Percentiles rank a stretch among this genome's conserved stretches.
Conservation (phyloP, 2,113 vertebrate genomes). For the Spilogale gracilis region DNA sequence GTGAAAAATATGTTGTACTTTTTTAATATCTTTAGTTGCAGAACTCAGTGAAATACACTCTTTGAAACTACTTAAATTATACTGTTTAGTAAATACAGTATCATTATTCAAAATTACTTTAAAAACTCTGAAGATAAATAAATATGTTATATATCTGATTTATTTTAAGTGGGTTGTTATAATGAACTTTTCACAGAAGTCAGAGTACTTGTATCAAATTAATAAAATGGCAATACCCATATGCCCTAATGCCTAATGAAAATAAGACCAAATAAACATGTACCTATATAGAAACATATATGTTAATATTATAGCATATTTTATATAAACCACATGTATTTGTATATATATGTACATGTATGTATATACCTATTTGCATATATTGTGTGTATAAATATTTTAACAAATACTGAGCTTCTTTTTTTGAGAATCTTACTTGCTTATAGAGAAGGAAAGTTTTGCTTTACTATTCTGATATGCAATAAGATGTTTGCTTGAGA, state of each 20-base stretch:
- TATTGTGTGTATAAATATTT: neutral
- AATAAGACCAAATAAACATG: neutral
- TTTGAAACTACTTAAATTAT: neutral
- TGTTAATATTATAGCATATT: neutral
- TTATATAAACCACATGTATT: neutral
- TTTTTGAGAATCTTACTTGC: neutral
- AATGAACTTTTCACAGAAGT: neutral
- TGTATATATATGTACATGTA: neutral
- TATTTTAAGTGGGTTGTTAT: neutral
- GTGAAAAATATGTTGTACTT: neutral
- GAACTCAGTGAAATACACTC: neutral
- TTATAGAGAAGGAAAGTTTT: neutral
- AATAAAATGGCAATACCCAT: neutral
- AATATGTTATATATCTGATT: neutral
- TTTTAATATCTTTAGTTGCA: neutral
- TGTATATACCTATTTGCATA: neutral
- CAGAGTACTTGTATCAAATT: neutral
- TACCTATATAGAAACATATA: neutral
- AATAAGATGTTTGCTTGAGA: neutral
- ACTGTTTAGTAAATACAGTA: neutral
- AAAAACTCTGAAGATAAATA: neutral
- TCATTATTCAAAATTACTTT: neutral
- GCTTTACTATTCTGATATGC: neutral
- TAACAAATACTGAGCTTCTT: neutral
- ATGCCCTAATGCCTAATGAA: neutral